Conservation (phyloP, 2,888 invertebrate species). For the Blastobasis adustella region DNA sequence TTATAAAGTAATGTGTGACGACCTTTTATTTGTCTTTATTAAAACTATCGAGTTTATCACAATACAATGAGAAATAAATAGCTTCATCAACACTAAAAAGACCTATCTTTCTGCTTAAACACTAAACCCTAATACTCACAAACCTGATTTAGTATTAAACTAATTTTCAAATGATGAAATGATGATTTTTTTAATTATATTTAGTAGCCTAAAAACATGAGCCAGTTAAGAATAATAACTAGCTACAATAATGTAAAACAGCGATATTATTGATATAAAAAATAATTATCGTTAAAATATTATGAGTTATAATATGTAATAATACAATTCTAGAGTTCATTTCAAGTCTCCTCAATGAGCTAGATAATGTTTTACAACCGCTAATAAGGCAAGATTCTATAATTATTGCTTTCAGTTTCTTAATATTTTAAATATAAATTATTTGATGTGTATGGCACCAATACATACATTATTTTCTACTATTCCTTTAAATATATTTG, state of each 20-base stretch:
- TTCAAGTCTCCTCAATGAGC: conserved; percentile 6
- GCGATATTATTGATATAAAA: no score
- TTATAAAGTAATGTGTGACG: conserved; percentile 16
- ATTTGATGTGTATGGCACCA: conserved; percentile 10
- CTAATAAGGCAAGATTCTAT: conserved; percentile 11
- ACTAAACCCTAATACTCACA: no score
- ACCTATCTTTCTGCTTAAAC: no score
- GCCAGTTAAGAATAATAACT: no score
- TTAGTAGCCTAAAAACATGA: no score
- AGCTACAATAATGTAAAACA: no score
- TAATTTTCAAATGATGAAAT: no score
- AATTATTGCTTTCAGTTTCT: conserved; percentile 8
- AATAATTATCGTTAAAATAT: no score
- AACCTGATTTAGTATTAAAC: no score
- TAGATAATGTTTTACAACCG: conserved; percentile 3
- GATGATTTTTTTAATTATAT: no score
- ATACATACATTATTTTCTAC: neutral
- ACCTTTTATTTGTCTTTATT: conserved; percentile 2
- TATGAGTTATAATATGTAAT: no score
- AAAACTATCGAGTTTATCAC: conserved; percentile 6
- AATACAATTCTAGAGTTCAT: conserved; percentile 1
- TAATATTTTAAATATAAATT: conserved; percentile 4
- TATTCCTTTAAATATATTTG: no score
- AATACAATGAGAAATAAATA: conserved; percentile 6
- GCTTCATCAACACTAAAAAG: conserved; percentile 1